These are phyloP conservation scores for Argyresthia goedartella DNA, from an alignment of 2,888 invertebrate genomes.

Conservation along the genomic window DNA sequence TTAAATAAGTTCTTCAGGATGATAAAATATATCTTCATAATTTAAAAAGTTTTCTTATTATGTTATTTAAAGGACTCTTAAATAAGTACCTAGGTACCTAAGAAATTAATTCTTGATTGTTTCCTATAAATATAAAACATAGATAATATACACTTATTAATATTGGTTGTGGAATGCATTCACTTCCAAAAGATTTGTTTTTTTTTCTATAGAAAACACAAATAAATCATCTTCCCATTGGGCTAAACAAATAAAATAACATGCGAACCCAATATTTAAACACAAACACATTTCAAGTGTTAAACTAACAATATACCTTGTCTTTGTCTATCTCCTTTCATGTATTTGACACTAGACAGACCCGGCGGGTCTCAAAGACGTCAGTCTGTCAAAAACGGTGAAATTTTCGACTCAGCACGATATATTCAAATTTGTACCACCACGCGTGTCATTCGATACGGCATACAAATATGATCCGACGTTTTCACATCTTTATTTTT, in stretches of 20 bases:
- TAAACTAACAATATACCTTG: constrained; percentile 32
- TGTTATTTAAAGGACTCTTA: too few species aligned
- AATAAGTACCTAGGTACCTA: too few species aligned
- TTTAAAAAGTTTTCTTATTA: too few species aligned
- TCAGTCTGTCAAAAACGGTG: constrained; percentile 52
- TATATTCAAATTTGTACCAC: constrained; percentile 45
- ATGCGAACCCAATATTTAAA: neutral
- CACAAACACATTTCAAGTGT: constrained; percentile 11
- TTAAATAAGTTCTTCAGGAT: too few species aligned
- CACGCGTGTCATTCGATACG: constrained; percentile 54
- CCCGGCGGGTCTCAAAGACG: constrained; percentile 17
- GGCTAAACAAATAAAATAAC: neutral
- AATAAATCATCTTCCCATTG: too few species aligned
- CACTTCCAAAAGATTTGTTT: too few species aligned
- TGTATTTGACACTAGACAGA: constrained; percentile 22
- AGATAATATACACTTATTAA: too few species aligned
- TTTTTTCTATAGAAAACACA: too few species aligned
- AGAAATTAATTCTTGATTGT: too few species aligned
- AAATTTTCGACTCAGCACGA: constrained; percentile 62
- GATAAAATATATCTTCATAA: too few species aligned
- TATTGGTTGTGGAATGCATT: too few species aligned
- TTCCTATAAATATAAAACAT: too few species aligned
- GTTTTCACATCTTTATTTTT: constrained; percentile 43
- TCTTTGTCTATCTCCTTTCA: constrained; percentile 22
- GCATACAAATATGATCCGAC: constrained; percentile 33